Base-by-base conservation (phyloP, 2,113 vertebrate genomes). In the Lucifuga dentata region DNA sequence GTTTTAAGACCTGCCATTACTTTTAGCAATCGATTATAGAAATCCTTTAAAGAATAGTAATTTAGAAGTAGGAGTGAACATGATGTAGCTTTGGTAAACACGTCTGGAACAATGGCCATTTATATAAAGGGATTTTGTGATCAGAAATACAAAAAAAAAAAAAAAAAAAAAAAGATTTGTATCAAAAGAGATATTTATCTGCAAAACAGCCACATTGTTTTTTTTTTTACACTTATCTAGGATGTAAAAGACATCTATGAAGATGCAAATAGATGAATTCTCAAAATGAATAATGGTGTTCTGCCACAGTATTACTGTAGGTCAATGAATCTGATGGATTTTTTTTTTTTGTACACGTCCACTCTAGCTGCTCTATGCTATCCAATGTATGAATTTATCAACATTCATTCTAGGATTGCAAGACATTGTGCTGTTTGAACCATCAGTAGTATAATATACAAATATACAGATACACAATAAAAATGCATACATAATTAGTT, bases 341-440 rank as follows among this genome's bases (percentile, higher is more conserved):
- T 58, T 11, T 35, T 11, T 35, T 16, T 55, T 57, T 55, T 82
- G 43, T 81, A 83, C 72, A 83, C 12, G 67, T 74, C 52, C 12
- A 8, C 77, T 73, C 50, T 57, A 60, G 61, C 62, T 62, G 35
- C 57, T 70, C 58, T 44, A 43, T 36, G 46, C 64, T 59, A 55
- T 74, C 65, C 66, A 73, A 41, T 70, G 76, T 68, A 60, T 75
- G 46, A 55, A 62, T 79, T 70, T 60, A 56, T 76, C 69, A 74
- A 80, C 78, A 80, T 72, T 86, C 80, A 84, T 73, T 76, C 65
- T 63, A 61, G 64, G 60, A 51, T 80, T 64, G 73, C 76, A 84
- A 94, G 93, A 95, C 84, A 74, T 95, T 98, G 94, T 97, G 95
- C 95, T 94, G 92, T 96, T 95, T 94, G 95, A 98, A 96, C 94